These are phyloP conservation scores for Catalaphyllia jardinei DNA, from an alignment of 64 coral and sea anemone species.

Conservation along the genomic window DNA sequence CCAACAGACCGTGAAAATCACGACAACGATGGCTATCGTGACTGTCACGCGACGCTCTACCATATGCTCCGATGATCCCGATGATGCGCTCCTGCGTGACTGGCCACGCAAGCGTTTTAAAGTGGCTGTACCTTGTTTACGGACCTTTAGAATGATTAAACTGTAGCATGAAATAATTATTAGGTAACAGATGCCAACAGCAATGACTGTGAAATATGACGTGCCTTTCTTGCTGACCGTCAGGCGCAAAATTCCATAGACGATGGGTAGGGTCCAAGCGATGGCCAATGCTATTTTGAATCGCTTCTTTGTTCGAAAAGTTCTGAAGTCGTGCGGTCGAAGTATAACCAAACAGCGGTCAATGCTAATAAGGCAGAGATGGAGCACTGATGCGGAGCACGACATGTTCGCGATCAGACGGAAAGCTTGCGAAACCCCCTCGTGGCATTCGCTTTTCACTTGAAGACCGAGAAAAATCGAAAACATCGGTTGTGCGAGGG, in stretches of 20 bases:
- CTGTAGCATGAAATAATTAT: slow-evolving; percentile 74
- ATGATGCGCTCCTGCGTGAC: not conserved
- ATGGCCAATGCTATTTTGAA: slow-evolving; percentile 58
- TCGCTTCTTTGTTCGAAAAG: slow-evolving; percentile 31
- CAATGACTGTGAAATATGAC: slow-evolving; percentile 67
- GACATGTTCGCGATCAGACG: slow-evolving; percentile 82
- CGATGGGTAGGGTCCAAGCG: slow-evolving; percentile 63
- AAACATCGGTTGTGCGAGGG: slow-evolving; percentile 71
- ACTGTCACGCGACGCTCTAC: slow-evolving; percentile 86
- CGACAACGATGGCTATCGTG: slow-evolving; percentile 84
- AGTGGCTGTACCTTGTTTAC: slow-evolving; percentile 56
- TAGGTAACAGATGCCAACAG: slow-evolving; percentile 76
- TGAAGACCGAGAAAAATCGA: slow-evolving; percentile 61
- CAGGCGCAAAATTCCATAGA: slow-evolving; percentile 70
- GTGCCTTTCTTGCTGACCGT: slow-evolving; percentile 67
- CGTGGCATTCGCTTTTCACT: slow-evolving; percentile 24
- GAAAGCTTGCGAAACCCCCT: slow-evolving; percentile 57
- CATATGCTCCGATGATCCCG: slow-evolving; percentile 24
- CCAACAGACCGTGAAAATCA: slow-evolving; percentile 79
- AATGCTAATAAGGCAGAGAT: slow-evolving; percentile 78
- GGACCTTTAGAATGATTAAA: slow-evolving; percentile 75
- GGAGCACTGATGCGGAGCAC: slow-evolving; percentile 73
- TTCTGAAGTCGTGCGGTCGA: slow-evolving; percentile 60
- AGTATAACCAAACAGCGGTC: slow-evolving; percentile 79
- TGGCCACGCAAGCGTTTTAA: slow-evolving; percentile 43